phyloP scores from a whole-genome alignment of 2,797 vertebrate genomes.

The Clarias pachynema region DNA sequence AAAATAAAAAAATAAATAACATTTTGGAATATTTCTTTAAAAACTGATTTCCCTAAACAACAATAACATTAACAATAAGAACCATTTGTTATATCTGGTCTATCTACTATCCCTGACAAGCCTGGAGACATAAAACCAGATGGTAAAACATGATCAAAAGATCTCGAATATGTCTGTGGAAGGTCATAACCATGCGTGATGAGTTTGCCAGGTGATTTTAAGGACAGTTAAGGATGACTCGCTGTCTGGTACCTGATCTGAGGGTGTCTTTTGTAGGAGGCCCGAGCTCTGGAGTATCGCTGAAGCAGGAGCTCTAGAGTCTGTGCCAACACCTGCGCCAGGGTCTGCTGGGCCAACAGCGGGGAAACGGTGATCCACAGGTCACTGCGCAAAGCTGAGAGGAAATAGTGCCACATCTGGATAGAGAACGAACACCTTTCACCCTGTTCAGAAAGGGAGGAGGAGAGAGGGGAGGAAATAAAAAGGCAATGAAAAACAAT shows the following conservation, averaged over 20 bases:
- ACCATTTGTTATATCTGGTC: conserved; percentile 31
- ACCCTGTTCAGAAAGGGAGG: conserved; percentile 74
- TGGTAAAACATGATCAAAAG: conserved; percentile 38
- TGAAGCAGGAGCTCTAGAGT: conserved; percentile 83
- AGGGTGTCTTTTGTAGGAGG: conserved; percentile 86
- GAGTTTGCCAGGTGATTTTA: conserved; percentile 33
- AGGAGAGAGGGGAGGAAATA: conserved; percentile 19
- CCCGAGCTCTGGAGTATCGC: conserved; percentile 84
- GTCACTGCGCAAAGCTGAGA: conserved; percentile 86
- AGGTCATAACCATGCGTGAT: conserved; percentile 23
- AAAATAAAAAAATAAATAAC: not conserved
- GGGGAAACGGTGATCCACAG: conserved; percentile 85
- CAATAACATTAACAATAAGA: not conserved
- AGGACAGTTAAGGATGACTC: conserved; percentile 23
- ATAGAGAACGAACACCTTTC: conserved; percentile 95
- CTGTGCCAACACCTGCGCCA: conserved; percentile 84
- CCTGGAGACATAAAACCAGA: conserved; percentile 39
- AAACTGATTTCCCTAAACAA: conserved; percentile 16
- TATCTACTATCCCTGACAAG: conserved; percentile 26
- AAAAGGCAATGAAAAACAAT: conserved; percentile 16
- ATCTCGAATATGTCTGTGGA: conserved; percentile 11
- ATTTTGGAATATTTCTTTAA: not conserved
- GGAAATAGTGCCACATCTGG: conserved; percentile 99
- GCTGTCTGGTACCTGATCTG: conserved; percentile 86
- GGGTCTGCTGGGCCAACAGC: conserved; percentile 78